A percentile compares a stretch with the other conserved stretches of the same genome.
Conservation (phyloP, 2,888 invertebrate genomes). For the Lampropteryx suffumata region DNA sequence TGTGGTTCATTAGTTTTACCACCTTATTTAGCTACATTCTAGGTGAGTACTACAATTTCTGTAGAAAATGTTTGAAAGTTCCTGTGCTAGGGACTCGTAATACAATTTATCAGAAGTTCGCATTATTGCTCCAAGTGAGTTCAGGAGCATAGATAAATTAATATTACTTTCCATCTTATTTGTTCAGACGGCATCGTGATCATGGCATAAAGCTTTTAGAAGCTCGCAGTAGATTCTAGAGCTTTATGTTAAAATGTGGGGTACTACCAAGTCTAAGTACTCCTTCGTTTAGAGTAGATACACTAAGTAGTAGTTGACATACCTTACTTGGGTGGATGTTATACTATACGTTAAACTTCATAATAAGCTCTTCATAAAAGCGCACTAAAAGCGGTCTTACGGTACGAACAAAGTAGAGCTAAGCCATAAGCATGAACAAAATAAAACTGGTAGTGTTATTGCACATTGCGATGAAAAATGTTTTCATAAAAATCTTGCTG, state of each 20-base stretch:
- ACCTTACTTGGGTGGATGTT: neutral
- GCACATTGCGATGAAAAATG: constrained; percentile 51
- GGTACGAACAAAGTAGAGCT: constrained; percentile 21
- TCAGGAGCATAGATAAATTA: too few species aligned
- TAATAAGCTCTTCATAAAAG: constrained; percentile 17
- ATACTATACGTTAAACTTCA: constrained; percentile 3
- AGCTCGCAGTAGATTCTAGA: too few species aligned
- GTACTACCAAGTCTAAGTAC: too few species aligned
- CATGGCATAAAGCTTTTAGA: too few species aligned
- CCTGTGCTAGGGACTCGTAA: neutral
- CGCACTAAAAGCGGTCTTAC: constrained; percentile 12
- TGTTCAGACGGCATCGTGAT: too few species aligned
- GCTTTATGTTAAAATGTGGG: too few species aligned
- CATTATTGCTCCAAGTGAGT: too few species aligned
- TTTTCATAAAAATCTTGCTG: constrained; percentile 56
- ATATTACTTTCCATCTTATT: too few species aligned
- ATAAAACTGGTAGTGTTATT: constrained; percentile 39
- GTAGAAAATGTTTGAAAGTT: neutral
- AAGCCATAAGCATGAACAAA: constrained; percentile 23
- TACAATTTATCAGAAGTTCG: too few species aligned
- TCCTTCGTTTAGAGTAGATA: too few species aligned
- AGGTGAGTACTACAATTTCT: constrained; percentile 8
- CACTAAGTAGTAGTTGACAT: neutral
- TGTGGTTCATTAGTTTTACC: constrained; percentile 20
- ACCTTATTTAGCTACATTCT: constrained; percentile 16